Percentiles rank a stretch among this genome's conserved stretches.
Evolutionary conservation across 2,113 vertebrate species (phyloP).

Genomic region (Festucalex cinctus): DNA sequence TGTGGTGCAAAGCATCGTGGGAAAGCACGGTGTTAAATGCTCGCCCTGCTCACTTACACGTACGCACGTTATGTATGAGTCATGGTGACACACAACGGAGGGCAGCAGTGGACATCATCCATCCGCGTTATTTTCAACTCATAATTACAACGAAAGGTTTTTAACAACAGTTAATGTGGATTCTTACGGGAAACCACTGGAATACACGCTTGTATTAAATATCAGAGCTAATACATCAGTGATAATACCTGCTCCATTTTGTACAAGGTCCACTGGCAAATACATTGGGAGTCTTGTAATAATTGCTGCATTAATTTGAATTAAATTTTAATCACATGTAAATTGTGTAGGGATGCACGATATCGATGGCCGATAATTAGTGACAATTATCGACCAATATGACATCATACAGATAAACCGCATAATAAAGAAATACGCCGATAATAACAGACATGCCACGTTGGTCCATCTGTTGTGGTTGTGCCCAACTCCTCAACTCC

Average conservation of each 20-base stretch:
- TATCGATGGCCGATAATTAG: too few relatives aligned
- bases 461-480: too few relatives aligned
- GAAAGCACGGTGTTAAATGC: constrained; percentile 72
- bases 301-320: too few relatives aligned
- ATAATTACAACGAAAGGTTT: not conserved
- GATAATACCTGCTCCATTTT: not conserved
- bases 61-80: constrained; percentile 58
- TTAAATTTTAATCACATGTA: too few relatives aligned
- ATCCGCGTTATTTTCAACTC: constrained; percentile 15
- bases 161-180: not conserved
- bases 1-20: constrained; percentile 81
- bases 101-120: constrained; percentile 23
- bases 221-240: not conserved
- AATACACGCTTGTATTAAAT: not conserved
- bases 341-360: too few relatives aligned
- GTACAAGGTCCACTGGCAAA: too few relatives aligned
- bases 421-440: too few relatives aligned
- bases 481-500: too few relatives aligned
- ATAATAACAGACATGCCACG: too few relatives aligned
- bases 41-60: constrained; percentile 42
- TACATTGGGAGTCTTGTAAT: too few relatives aligned
- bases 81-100: constrained; percentile 46
- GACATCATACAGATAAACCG: too few relatives aligned
- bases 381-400: too few relatives aligned
- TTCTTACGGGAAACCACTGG: not conserved